Evolutionary conservation across 2,888 invertebrate species (phyloP), one percentile per base, ranked within the genome.

Genomic region (Cyrtodaria siliqua): DNA sequence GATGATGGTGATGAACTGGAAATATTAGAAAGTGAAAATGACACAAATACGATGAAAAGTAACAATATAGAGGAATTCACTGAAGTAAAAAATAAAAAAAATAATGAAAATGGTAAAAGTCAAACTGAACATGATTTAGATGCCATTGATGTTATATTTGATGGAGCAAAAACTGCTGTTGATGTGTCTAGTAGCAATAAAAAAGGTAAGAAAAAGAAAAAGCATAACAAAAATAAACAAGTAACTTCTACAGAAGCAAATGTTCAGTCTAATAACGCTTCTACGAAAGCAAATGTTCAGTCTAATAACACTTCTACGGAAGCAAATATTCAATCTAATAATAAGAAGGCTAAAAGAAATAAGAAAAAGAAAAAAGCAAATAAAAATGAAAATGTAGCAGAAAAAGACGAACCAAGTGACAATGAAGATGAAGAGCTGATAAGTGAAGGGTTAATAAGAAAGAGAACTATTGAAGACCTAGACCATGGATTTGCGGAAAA

Each of bases 391-490:
- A 49, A 62, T 59, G 64, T 33, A 42, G 52, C 42, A n/a, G 53
- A 75, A 8, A 61, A 72, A 18, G 56, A 62, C 50, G 69, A 60
- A 42, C 71, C 53, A 24, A 56, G 16, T 26, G 70, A 81, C 3
- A 60, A 69, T 59, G 60, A 74, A 24, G 72, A 78, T 20, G 84
- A 83, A 6, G 66, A 64, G 3, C 49, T 77, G 23, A 83, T 85
- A 20, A 75, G 68, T 67, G 85, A 87, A 66, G 73, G 82, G 26
- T 63, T 87, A 27, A 80, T 24, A 2, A 80, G 86, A 52, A 87
- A 86, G 78, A 63, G 49, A 44, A 86, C 83, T 3, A 40, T 88
- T 23, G 87, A 88, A 52, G 89, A 89, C 56, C 79, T 86, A 64
- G 88, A 86, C 24, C 56, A 63, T 26, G 59, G 79, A 26, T 61